phyloP scores from a whole-genome alignment of 2,797 vertebrate genomes.

The Geotrypetes seraphini region DNA sequence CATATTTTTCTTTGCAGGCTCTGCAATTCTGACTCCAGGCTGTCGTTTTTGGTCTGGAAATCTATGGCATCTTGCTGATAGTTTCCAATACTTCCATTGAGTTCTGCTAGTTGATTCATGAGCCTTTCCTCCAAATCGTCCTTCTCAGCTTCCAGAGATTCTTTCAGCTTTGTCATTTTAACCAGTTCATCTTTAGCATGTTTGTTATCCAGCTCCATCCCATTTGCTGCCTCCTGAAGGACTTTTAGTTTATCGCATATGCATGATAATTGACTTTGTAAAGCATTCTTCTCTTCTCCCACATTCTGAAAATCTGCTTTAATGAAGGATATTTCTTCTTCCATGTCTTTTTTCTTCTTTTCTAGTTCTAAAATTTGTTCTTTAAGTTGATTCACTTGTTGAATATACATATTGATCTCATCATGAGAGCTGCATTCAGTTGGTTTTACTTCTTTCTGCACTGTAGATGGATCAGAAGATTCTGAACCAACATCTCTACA shows the following conservation, averaged over 20 bases:
- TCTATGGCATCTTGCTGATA: conserved; percentile 86
- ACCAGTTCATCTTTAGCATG: conserved; percentile 55
- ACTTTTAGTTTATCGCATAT: conserved; percentile 46
- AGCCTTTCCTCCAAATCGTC: conserved; percentile 92
- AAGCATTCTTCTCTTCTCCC: conserved; percentile 36
- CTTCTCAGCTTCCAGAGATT: conserved; percentile 70
- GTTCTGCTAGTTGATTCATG: conserved; percentile 94
- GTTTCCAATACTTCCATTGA: conserved; percentile 94
- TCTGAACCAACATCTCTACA: neutral
- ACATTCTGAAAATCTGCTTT: conserved; percentile 1
- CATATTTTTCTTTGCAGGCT: conserved; percentile 50
- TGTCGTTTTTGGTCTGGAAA: conserved; percentile 54
- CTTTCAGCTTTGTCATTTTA: conserved; percentile 52
- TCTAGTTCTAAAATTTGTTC: conserved; percentile 40
- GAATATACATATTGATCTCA: conserved; percentile 17
- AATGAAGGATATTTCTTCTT: conserved; percentile 17
- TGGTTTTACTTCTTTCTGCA: neutral
- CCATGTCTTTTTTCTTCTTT: conserved; percentile 18
- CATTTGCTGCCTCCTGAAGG: conserved; percentile 31
- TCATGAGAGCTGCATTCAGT: conserved; percentile 7
- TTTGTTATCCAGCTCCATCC: conserved; percentile 27
- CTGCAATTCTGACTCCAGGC: conserved; percentile 53
- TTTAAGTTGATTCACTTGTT: conserved; percentile 38
- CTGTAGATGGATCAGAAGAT: neutral
- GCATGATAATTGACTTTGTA: conserved; percentile 47